Evolutionary conservation across 2,888 invertebrate species (phyloP), one percentile per base, ranked within the genome.

Genomic region (Glyphotaelius pellucidus): DNA sequence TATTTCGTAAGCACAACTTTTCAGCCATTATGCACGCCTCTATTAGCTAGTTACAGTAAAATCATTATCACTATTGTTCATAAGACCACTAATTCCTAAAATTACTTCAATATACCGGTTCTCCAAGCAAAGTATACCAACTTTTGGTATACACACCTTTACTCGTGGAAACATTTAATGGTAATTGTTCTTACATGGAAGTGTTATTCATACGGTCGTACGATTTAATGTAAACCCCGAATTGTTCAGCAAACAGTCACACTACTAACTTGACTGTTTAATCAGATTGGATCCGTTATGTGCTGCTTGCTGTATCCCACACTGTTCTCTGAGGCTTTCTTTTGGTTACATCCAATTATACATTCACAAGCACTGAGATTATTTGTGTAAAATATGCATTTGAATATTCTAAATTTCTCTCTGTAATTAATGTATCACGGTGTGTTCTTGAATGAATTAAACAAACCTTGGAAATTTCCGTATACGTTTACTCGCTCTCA

Each of bases 251-350:
- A 81, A 81, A 32, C 32, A 32, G 81, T 81, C 81, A 31, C 81
- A 81, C 15, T 19, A 81, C 15, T 19, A 3, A 81, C 67, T 67
- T 67, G 19, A 31, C 81, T 81, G 81, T 81, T 81, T 81, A 32
- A 19, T 81, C 81, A 31, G 81, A 31, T 81, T n/a, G 86, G 31
- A 79, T 81, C 80, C 86, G 67, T 89, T 87, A 80, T 88, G 31
- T 81, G 88, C 87, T 81, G 38, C 19, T 80, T 83, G 83, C 31
- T 67, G 14, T 32, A 12, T 32, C 31, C 32, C 19, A 19, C 81
- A 81, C 2, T 12, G 31, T 81, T 25, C 32, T 81, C 81, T 32
- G 32, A 81, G 81, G 81, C 81, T 81, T 67, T 67, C 25, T 67
- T 67, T 67, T 67, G 67, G 25, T 9, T 67, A 9, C 25, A n/a